These are phyloP conservation scores for Cotesia chilonis DNA, from an alignment of 1,140 invertebrate genomes.

Conservation along the genomic window DNA sequence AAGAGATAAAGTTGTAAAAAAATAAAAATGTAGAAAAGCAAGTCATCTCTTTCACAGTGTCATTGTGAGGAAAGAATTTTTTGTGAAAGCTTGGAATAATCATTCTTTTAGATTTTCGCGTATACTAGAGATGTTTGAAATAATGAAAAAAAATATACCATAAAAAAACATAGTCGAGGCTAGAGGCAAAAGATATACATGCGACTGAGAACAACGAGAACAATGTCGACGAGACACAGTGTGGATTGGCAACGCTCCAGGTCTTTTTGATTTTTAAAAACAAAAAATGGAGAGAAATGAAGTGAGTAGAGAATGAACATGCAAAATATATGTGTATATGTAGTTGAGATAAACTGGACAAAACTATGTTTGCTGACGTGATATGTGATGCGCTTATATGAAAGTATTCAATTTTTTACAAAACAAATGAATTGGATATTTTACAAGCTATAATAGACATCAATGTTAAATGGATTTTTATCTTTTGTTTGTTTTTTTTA, in stretches of 20 bases:
- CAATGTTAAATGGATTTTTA: background rate
- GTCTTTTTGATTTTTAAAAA: conserved; percentile 38
- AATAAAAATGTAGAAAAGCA: background rate
- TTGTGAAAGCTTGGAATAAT: conserved; percentile 4
- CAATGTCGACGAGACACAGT: conserved; percentile 34
- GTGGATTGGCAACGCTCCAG: conserved; percentile 37
- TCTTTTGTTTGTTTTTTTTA: background rate
- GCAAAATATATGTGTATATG: conserved; percentile 23
- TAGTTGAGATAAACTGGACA: conserved; percentile 18
- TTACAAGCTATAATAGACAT: conserved; percentile 17
- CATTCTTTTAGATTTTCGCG: conserved; percentile 24
- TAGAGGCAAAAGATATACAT: conserved; percentile 25
- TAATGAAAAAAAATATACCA: conserved; percentile 2
- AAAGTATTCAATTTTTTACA: conserved; percentile 34
- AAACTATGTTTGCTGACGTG: conserved; percentile 14
- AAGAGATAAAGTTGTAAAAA: background rate
- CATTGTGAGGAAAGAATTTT: conserved; percentile 19
- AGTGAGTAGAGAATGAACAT: conserved; percentile 13
- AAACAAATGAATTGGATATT: conserved; percentile 31
- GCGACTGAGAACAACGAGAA: conserved; percentile 30
- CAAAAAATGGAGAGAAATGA: conserved; percentile 26
- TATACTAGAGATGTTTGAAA: background rate
- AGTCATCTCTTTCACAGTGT: conserved; percentile 1
- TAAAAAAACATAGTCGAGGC: conserved; percentile 23
- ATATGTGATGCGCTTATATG: conserved; percentile 7